Evolutionary conservation across 1,140 invertebrate genomes (phyloP), one percentile per base, ranked within the genome.

Genomic region (Heliconius eleuchia): DNA sequence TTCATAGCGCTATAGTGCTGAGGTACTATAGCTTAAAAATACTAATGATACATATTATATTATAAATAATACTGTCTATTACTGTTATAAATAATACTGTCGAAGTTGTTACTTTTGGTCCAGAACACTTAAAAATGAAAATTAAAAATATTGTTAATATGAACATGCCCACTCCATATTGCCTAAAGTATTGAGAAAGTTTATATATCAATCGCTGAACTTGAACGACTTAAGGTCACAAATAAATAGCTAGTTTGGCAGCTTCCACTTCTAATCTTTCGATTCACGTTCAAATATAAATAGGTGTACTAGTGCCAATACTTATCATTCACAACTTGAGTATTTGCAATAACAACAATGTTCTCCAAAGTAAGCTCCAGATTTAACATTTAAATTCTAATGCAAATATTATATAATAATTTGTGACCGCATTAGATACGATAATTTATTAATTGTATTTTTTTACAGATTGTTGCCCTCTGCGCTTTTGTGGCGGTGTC

Each of bases 401-500:
- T 72, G 6, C 18, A 37, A 30, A 42, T 73, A 72, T 57, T 50
- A n/a, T n/a, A n/a, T n/a, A n/a, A n/a, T n/a, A n/a, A n/a, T n/a
- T n/a, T n/a, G n/a, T n/a, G 0, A 57, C 1, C 1, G 42, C 42
- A 13, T 13, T 0, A 42, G 42, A 42, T 9, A 11, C 4, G 42
- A 42, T 11, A 18, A 71, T 76, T 76, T 19, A 5, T 78, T 13
- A 46, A n/a, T n/a, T n/a, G n/a, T n/a, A n/a, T n/a, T 46, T 13
- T 11, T 76, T 87, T 84, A 11, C 84, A 91, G 89, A 75, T 91
- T 1, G 79, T 88, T 46, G 80, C 84, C 60, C 74, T 89, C 30
- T 88, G 84, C 80, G 87, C 86, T 30, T 71, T 89, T 27, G 84
- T 86, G 76, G 87, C 90, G 16, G 87, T 87, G 42, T 82, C 85